These are phyloP conservation scores for Xenops minutus DNA, from an alignment of 2,797 vertebrate species.

Conservation along the genomic window DNA sequence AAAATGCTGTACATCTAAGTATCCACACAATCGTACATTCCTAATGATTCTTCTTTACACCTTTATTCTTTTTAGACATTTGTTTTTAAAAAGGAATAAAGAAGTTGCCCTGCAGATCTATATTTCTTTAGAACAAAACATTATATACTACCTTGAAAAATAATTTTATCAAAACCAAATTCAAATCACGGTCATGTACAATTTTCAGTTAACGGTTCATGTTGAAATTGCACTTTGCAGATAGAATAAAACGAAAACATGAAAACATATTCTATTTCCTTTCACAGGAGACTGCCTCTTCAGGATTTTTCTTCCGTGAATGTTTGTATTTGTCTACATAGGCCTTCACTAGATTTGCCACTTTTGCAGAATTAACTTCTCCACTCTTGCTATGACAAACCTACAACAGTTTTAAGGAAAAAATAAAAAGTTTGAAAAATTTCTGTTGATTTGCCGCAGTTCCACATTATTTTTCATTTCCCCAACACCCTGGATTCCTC, in stretches of 20 bases:
- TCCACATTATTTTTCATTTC: neutral
- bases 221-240: slow-evolving; percentile 90
- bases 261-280: slow-evolving; percentile 60
- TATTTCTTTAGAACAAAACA: slow-evolving; percentile 92
- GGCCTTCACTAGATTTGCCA: slow-evolving; percentile 95
- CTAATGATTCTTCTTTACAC: slow-evolving; percentile 71
- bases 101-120: slow-evolving; percentile 85
- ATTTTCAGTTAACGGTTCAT: slow-evolving; percentile 77
- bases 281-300: slow-evolving; percentile 70
- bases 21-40: slow-evolving; percentile 69
- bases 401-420: slow-evolving; percentile 68
- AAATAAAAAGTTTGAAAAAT: neutral
- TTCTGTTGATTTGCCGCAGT: neutral
- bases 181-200: slow-evolving; percentile 77
- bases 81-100: slow-evolving; percentile 86
- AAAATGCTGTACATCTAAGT: slow-evolving; percentile 77
- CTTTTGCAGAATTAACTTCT: slow-evolving; percentile 95
- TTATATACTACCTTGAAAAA: slow-evolving; percentile 92
- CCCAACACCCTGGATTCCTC: neutral
- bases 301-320: slow-evolving; percentile 83
- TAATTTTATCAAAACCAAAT: slow-evolving; percentile 89
- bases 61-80: slow-evolving; percentile 63
- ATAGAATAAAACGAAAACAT: slow-evolving; percentile 26
- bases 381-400: slow-evolving; percentile 98
- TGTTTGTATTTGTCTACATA: slow-evolving; percentile 98